These are phyloP conservation scores for Barnardius zonarius DNA, from an alignment of 2,113 vertebrate genomes.

Conservation along the genomic window DNA sequence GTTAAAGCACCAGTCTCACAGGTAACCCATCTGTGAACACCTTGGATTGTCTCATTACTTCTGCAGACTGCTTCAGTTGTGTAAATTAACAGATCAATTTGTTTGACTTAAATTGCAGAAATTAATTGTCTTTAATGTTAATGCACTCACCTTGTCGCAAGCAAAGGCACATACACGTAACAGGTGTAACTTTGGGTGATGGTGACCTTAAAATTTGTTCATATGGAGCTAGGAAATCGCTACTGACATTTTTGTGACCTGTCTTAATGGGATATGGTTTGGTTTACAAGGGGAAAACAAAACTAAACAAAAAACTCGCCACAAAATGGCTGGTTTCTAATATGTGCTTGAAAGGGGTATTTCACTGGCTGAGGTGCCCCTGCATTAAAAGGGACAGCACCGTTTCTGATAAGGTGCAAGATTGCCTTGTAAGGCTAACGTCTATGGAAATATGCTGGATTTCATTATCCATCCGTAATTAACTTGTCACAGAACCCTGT, in stretches of 20 bases:
- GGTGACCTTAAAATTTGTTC: slow-evolving; percentile 43
- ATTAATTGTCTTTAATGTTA: slow-evolving; percentile 65
- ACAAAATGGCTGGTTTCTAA: not conserved
- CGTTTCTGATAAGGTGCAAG: not conserved
- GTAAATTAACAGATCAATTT: slow-evolving; percentile 68
- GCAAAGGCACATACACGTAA: slow-evolving; percentile 13
- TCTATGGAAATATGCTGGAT: not conserved
- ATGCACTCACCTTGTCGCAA: slow-evolving; percentile 56
- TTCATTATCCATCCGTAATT: not conserved
- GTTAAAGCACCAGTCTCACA: slow-evolving; percentile 97
- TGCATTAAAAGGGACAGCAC: not conserved
- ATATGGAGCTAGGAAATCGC: not conserved
- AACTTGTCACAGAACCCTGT: slow-evolving; percentile 69
- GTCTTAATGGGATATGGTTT: not conserved
- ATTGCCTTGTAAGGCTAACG: not conserved
- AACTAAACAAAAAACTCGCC: not conserved
- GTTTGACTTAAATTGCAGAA: slow-evolving; percentile 68
- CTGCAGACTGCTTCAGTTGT: slow-evolving; percentile 77
- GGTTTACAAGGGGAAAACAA: not conserved
- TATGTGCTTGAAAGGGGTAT: not conserved
- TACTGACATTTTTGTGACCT: not conserved
- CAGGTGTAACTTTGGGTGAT: slow-evolving; percentile 54
- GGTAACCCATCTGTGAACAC: slow-evolving; percentile 86
- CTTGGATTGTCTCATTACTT: slow-evolving; percentile 80
- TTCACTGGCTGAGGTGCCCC: not conserved